Evolutionary conservation across 2,113 vertebrate genomes (phyloP), one percentile per base, ranked within the genome.

Genomic region (Picathartes gymnocephalus): DNA sequence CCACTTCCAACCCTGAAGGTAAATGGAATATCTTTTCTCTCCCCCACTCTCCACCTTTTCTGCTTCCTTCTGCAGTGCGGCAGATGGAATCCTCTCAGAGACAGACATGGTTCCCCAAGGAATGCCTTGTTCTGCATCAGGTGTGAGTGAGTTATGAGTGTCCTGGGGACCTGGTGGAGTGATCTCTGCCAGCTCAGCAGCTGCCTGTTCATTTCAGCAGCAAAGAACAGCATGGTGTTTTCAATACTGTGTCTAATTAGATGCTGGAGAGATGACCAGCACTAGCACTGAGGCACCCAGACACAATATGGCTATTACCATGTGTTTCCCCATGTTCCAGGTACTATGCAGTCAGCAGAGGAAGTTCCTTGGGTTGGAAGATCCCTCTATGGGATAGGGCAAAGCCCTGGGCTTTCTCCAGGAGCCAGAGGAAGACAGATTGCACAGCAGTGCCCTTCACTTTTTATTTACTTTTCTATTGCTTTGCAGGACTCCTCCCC

Each of bases 171-270:
- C 24, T 64, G 25, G 18, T n/a, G 14, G 24, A 7, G 0, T 47
- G 56, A 61, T 61, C 40, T 87, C 24, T 76, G 78, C 33, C 0
- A 1, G 28, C 28, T 81, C 1, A 0, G 44, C 48, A 68, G 57
- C 31, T 91, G 57, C 20, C 48, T 87, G 48, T 25, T 90, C 23
- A 19, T 79, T 95, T 89, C 69, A 79, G 39, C 74, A 82, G n/a
- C 1, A 12, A 17, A 79, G 57, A 85, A 40, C 22, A 69, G 31
- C 37, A 35, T 77, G 37, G 37, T 76, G 6, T 57, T 82, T 91
- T 85, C 57, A 72, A 82, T 91, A 51, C n/a, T 71, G 37, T 31
- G 19, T 91, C 61, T 88, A 76, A 82, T 79, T 68, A 91, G 87
- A 85, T 76, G 37, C 31, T 60, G 48, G 81, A 58, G 87, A 35